A percentile compares a stretch with the other conserved stretches of the same genome.
These are phyloP conservation scores for Dromaius novaehollandiae DNA, from an alignment of 2,113 vertebrate genomes.

Conservation along the genomic window DNA sequence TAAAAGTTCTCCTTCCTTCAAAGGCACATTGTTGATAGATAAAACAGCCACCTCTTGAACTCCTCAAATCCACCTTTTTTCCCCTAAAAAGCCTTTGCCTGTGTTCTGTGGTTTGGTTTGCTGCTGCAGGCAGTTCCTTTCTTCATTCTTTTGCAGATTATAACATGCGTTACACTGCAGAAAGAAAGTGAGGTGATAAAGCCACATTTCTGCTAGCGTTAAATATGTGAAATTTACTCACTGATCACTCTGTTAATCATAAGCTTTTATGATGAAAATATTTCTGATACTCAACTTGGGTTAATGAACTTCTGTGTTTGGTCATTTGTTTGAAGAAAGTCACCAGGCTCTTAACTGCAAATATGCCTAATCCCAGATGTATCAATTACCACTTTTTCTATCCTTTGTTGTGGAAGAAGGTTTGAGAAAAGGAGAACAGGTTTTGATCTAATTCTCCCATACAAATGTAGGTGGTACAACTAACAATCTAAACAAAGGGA, in stretches of 20 bases:
- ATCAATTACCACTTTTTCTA: neutral
- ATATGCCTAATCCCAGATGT: neutral
- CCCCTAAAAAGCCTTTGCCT: neutral
- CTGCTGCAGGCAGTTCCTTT: neutral
- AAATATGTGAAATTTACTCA: neutral
- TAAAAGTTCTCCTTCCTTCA: neutral
- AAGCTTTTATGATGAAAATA: neutral
- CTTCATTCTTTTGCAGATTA: neutral
- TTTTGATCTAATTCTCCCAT: neutral
- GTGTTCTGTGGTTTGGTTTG: neutral
- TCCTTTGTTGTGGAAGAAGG: neutral
- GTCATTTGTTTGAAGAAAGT: neutral
- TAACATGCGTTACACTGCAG: neutral
- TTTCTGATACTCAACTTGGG: neutral
- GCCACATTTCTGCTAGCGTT: neutral
- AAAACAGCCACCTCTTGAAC: neutral
- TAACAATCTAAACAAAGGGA: neutral
- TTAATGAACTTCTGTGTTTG: neutral
- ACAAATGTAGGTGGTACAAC: neutral
- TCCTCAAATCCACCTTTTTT: neutral
- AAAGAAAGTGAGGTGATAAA: neutral
- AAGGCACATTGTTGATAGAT: neutral
- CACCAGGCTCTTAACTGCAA: neutral
- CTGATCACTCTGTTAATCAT: neutral
- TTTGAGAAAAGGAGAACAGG: neutral